These are phyloP conservation scores for Champsocephalus esox DNA, from an alignment of 2,797 vertebrate genomes.

Conservation along the genomic window DNA sequence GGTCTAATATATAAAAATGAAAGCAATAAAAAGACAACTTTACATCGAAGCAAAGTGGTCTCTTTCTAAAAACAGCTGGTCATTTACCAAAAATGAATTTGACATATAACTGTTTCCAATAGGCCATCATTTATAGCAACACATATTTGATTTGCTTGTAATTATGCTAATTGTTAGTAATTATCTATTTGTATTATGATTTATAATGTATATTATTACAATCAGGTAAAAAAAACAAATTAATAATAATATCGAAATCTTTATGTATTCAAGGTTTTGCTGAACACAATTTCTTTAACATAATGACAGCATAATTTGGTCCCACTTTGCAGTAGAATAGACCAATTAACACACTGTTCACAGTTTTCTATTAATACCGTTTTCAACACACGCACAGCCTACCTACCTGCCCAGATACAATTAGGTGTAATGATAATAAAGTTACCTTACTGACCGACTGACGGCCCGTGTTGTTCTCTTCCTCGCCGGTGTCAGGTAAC, in stretches of 20 bases:
- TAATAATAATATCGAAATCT: background rate
- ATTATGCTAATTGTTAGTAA: no score
- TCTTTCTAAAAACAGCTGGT: background rate
- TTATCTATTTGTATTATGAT: background rate
- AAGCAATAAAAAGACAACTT: background rate
- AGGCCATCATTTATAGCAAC: background rate
- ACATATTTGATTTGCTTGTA: background rate
- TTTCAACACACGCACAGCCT: background rate
- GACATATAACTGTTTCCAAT: background rate
- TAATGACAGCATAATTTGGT: background rate
- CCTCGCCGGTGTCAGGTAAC: constrained; percentile 80
- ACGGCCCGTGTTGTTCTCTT: background rate
- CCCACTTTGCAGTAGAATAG: background rate
- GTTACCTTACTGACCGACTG: background rate
- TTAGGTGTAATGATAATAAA: no score
- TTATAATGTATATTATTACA: background rate
- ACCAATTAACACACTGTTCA: background rate
- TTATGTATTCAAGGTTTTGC: background rate
- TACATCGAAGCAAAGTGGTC: background rate
- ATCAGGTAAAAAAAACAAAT: background rate
- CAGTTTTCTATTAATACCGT: background rate
- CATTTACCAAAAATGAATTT: background rate
- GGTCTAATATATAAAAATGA: background rate
- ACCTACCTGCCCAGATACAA: background rate
- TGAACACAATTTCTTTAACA: background rate